Evolutionary conservation across 2,113 vertebrate genomes (phyloP), one percentile per base, ranked within the genome.

Genomic region (Trinectes maculatus): DNA sequence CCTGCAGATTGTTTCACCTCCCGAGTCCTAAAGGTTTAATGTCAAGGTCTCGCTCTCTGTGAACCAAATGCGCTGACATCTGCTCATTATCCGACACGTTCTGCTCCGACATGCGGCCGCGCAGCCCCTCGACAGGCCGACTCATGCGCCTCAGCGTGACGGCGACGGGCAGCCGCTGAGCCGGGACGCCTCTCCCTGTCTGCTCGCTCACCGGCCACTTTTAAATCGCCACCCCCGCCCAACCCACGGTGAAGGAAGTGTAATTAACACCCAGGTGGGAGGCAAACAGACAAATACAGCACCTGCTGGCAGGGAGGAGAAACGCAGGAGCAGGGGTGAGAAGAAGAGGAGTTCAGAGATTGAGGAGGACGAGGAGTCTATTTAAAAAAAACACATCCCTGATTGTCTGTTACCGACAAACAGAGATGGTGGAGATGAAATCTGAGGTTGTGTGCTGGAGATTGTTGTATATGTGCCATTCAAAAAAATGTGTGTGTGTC

Each of bases 221-320:
- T 62, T 61, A 77, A 88, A 73, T 52, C 56, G 49, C 53, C 77
- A 40, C 40, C 57, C 22, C 37, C 54, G 10, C 34, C 47, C 31
- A 12, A 58, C 29, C 49, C 67, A 22, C n/a, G 40, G 15, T 22
- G 69, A 74, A 77, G 66, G 60, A 66, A 39, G 63, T 83, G 87
- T 89, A 93, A 93, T 93, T 91, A 93, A 89, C 83, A 82, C 88
- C 77, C 85, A 79, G 87, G 82, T 85, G 68, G 91, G 87, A 81
- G 88, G 82, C 73, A 66, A 71, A 67, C 70, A 43, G 74, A 66
- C 31, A 21, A 71, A 72, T 47, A 39, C 7, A 3, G 46, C 39
- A 31, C 70, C 79, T 65, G 84, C 72, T 68, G 84, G 11, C 59
- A 58, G 57, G 61, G 59, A 51, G 44, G 33, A 68, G 71, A 74